Conservation (phyloP, 1,140 invertebrate genomes). For the Trachymyrmex septentrionalis region DNA sequence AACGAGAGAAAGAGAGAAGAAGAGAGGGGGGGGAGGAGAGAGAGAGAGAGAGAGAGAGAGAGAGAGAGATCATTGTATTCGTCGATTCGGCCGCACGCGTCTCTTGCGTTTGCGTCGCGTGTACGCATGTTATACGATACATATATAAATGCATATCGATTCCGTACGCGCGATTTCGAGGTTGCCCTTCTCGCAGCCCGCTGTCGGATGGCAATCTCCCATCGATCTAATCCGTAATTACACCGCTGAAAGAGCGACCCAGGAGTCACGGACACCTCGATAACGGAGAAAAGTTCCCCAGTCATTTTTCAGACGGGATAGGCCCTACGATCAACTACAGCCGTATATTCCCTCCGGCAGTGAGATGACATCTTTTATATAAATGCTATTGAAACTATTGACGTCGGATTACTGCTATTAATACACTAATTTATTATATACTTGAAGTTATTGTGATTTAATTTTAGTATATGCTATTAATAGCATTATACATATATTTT, state of each 20-base stretch:
- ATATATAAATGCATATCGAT: conserved; percentile 59
- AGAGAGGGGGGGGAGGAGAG: background rate
- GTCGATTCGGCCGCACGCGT: conserved; percentile 45
- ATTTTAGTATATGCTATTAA: background rate
- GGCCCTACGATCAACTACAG: conserved; percentile 29
- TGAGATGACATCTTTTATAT: conserved; percentile 48
- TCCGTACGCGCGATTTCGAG: conserved; percentile 66
- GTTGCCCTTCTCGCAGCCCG: conserved; percentile 69
- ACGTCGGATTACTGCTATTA: conserved; percentile 11
- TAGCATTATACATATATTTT: background rate
- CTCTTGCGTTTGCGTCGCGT: conserved; percentile 36
- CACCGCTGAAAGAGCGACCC: conserved; percentile 79
- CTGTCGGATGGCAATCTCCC: conserved; percentile 70
- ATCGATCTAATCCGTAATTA: conserved; percentile 82
- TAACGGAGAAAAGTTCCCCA: conserved; percentile 51
- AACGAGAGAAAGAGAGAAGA: background rate
- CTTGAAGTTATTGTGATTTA: background rate
- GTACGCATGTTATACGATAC: conserved; percentile 11
- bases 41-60: background rate
- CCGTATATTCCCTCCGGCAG: background rate
- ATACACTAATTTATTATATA: background rate
- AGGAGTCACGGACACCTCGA: conserved; percentile 62
- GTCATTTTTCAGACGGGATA: conserved; percentile 54
- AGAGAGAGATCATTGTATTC: conserved; percentile 7
- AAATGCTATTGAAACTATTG: conserved; percentile 44